These are phyloP conservation scores for Microplitis mediator DNA, from an alignment of 1,140 invertebrate species.

Conservation along the genomic window DNA sequence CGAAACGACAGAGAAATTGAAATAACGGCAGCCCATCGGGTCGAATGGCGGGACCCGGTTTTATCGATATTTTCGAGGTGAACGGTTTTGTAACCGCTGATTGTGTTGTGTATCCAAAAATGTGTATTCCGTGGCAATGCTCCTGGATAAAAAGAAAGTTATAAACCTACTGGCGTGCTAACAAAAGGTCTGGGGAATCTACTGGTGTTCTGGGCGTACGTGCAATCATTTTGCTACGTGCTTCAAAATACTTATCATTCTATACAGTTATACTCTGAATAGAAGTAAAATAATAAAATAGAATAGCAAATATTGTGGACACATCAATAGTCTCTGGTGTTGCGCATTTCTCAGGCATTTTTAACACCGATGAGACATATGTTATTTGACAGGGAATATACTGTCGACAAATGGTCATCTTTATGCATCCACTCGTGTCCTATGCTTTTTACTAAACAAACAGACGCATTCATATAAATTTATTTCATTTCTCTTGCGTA, in stretches of 20 bases:
- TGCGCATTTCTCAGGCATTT: conserved; percentile 37
- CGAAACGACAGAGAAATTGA: conserved; percentile 17
- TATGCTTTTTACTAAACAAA: conserved; percentile 3
- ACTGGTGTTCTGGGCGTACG: no score
- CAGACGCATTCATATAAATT: neutral
- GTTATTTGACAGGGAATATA: conserved; percentile 23
- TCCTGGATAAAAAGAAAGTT: no score
- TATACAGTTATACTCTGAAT: neutral
- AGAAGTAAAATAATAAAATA: no score
- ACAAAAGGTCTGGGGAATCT: no score
- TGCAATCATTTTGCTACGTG: no score
- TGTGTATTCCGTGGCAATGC: no score
- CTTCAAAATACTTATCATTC: no score
- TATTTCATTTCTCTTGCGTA: neutral
- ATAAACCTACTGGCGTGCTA: no score
- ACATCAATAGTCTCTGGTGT: conserved; percentile 20
- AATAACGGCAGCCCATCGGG: conserved; percentile 12
- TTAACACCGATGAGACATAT: conserved; percentile 16
- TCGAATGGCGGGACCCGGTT: no score
- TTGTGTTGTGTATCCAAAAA: no score
- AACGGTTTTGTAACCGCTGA: no score
- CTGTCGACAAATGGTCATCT: conserved; percentile 41
- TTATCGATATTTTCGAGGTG: conserved; percentile 16
- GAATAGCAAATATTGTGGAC: no score
- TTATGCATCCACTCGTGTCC: conserved; percentile 46